Evolutionary conservation across 2,113 vertebrate species (phyloP).

Genomic region (Chaenogobius annularis): DNA sequence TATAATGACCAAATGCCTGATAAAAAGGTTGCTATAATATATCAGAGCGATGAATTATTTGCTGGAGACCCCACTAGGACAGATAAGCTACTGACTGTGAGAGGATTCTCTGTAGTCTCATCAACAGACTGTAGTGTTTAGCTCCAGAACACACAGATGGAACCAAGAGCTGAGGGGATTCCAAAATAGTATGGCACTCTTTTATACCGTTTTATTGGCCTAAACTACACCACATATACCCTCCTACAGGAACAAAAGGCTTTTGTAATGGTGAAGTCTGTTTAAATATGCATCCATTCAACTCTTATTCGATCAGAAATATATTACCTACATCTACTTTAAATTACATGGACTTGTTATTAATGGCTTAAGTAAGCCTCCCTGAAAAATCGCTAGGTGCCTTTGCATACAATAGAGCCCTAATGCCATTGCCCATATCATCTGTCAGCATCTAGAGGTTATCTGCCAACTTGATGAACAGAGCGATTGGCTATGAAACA

Average conservation of each 20-base stretch:
- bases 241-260: background rate
- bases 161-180: constrained; percentile 1
- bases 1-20: background rate
- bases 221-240: background rate
- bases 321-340: constrained; percentile 5
- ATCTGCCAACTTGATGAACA: constrained; percentile 77
- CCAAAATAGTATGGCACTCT: background rate
- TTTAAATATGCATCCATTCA: constrained; percentile 6
- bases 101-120: constrained; percentile 2
- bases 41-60: background rate
- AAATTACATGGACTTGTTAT: constrained; percentile 43
- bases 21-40: background rate
- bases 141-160: constrained; percentile 8
- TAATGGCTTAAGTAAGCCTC: constrained; percentile 54
- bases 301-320: constrained; percentile 5
- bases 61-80: background rate
- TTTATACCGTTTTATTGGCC: background rate
- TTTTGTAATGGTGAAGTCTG: background rate
- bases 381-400: constrained; percentile 38
- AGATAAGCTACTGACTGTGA: constrained; percentile 5
- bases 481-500: constrained; percentile 77
- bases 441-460: constrained; percentile 74
- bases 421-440: constrained; percentile 65
- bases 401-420: constrained; percentile 57
- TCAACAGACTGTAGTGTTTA: constrained; percentile 6